Base-by-base conservation (phyloP, 2,113 vertebrate genomes). In the Pelobates fuscus region DNA sequence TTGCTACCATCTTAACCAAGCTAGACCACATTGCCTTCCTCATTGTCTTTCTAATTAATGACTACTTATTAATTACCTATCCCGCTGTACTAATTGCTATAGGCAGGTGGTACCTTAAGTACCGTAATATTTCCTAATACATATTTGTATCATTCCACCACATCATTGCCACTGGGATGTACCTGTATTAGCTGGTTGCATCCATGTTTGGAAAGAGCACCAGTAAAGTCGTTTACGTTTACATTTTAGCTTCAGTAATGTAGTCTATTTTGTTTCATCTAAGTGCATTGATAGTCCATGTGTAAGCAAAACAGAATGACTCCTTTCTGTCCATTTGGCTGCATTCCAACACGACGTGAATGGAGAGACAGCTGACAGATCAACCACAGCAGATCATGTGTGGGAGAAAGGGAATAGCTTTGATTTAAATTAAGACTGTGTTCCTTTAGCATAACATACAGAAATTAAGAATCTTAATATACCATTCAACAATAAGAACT, bases 271-370 rank as follows among this genome's bases (percentile, higher is more conserved):
- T 78, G 79, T 82, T 80, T 80, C 78, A 80, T 79, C 0, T 17
- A 23, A 81, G 79, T 70, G 79, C 81, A 76, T 8, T 0, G 80
- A 41, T 24, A 71, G 77, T 77, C 73, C 61, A 2, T 3, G 0
- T 0, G 23, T 24, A 7, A 83, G 83, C 30, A 67, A 80, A 71
- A 63, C 25, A 79, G 81, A 80, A 81, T 73, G 83, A 86, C 69
- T 78, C 80, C 81, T 78, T 5, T 12, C 77, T 86, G 83, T 78
- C 86, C 20, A 70, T 64, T 71, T 88, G 86, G 81, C 84, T 82
- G 5, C 0, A 70, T 70, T 14, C 84, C 84, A 85, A 79, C 63
- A 79, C 81, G 77, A 78, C 81, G 79, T 88, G 84, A 83, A 70
- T 78, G 49, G 43, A 27, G 73, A 79, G 78, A 78, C 78, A 77